Base-by-base conservation (phyloP, 2,888 invertebrate genomes). In the Drosophila rellima region DNA sequence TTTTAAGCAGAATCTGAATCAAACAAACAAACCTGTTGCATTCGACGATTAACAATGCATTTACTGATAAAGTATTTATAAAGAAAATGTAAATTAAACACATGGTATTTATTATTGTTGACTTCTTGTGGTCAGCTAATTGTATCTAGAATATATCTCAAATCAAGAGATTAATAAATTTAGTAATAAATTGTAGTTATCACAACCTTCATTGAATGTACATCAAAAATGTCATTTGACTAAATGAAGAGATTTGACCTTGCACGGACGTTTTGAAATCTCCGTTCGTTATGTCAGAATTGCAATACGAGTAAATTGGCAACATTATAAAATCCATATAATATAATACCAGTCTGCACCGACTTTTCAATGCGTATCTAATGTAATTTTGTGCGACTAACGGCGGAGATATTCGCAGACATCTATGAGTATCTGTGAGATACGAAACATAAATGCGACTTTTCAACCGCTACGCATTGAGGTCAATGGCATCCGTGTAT, bases 401-500 rank as follows among this genome's bases (percentile, higher is more conserved):
- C 56, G 56, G 40, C 63, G 37, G 17, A 61, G 37, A 40, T 31
- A 50, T 23, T 48, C 31, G 44, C 40, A 42, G 37, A 26, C 18
- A 37, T 26, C 29, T 31, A n/a, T 50, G n/a, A 51, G 75, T 77
- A 68, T 61, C 78, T 70, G 7, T 54, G 56, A 63, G 74, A 69
- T 69, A 65, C 64, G n/a, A 45, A 37, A 56, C 42, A 56, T 47
- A 61, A 62, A 57, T 51, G 74, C 59, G 62, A 66, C 55, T 70
- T 54, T 62, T 61, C 63, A 77, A 70, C 78, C 67, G 72, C 82
- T 73, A 80, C 80, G 73, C 88, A 88, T 80, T 77, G 82, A 82
- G 83, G 83, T 84, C 83, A 84, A 85, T 84, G 85, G 86, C 83
- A 88, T 79, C 15, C 20, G 39, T 62, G 75, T 72, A 63, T 72